Conservation (phyloP, 2,113 vertebrate genomes). For the Hassar affinis region DNA sequence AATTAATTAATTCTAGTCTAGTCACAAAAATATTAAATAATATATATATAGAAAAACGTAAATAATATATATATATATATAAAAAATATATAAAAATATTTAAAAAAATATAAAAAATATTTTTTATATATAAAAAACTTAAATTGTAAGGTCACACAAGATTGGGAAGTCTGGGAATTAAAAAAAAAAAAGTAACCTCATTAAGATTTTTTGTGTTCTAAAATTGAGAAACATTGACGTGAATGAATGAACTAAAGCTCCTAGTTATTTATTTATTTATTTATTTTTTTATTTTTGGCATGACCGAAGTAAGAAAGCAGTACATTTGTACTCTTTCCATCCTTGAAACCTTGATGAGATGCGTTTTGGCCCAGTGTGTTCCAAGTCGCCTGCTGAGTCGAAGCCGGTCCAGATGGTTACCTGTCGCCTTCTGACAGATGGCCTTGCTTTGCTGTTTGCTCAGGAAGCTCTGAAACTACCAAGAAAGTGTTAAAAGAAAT, state of each 20-base stretch:
- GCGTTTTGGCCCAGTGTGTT: not conserved
- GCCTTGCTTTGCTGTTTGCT: conserved; percentile 51
- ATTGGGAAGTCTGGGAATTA: no score
- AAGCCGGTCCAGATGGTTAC: conserved; percentile 59
- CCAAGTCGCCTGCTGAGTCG: conserved; percentile 36
- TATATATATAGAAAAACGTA: no score
- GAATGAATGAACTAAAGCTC: not conserved
- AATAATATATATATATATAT: no score
- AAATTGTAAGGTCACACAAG: no score
- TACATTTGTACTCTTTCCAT: not conserved
- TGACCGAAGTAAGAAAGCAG: not conserved
- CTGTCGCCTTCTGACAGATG: conserved; percentile 54
- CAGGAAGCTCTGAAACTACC: not conserved
- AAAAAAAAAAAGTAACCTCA: no score
- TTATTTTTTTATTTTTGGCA: no score
- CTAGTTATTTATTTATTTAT: not conserved
- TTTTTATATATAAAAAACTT: no score
- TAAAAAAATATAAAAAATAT: no score
- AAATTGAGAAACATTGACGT: not conserved
- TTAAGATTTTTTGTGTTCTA: not conserved
- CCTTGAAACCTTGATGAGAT: not conserved
- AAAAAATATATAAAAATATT: no score
- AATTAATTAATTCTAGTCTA: no score
- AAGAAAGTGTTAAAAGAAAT: conserved; percentile 32
- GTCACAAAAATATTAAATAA: no score